Conservation (phyloP, 2,113 vertebrate species). For the Tursiops truncatus region DNA sequence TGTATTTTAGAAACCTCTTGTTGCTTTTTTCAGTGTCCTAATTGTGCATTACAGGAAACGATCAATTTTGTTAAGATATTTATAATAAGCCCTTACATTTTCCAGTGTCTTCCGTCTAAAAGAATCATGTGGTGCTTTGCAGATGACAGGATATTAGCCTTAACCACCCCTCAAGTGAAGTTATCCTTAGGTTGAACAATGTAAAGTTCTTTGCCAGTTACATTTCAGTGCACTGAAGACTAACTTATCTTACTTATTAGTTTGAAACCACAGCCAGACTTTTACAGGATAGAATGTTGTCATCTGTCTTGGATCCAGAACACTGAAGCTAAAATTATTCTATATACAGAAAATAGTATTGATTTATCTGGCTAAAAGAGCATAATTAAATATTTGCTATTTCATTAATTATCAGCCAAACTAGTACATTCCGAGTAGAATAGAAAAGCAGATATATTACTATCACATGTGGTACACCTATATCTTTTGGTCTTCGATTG, state of each 20-base stretch:
- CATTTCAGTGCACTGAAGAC: neutral
- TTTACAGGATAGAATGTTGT: neutral
- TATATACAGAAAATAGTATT: slow-evolving; percentile 37
- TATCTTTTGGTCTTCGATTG: neutral
- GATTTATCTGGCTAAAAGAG: neutral
- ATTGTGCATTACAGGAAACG: slow-evolving; percentile 38
- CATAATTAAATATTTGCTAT: slow-evolving; percentile 60
- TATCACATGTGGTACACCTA: neutral
- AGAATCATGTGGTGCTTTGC: neutral
- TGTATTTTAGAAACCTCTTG: slow-evolving; percentile 51
- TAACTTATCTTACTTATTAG: rapidly evolving
- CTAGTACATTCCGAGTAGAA: neutral
- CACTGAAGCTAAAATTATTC: neutral
- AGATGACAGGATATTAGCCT: neutral
- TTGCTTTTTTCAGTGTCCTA: slow-evolving; percentile 1
- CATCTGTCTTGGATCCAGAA: neutral
- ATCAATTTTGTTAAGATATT: slow-evolving; percentile 45
- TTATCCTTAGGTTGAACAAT: neutral
- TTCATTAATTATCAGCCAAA: slow-evolving; percentile 54
- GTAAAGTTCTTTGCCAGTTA: neutral
- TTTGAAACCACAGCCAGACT: slow-evolving; percentile 34
- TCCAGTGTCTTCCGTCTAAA: slow-evolving; percentile 1
- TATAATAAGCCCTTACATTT: neutral
- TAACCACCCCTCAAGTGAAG: neutral
- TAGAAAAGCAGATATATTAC: neutral